These are phyloP conservation scores for Gallinago undulata DNA, from an alignment of 2,113 vertebrate species.

Conservation along the genomic window DNA sequence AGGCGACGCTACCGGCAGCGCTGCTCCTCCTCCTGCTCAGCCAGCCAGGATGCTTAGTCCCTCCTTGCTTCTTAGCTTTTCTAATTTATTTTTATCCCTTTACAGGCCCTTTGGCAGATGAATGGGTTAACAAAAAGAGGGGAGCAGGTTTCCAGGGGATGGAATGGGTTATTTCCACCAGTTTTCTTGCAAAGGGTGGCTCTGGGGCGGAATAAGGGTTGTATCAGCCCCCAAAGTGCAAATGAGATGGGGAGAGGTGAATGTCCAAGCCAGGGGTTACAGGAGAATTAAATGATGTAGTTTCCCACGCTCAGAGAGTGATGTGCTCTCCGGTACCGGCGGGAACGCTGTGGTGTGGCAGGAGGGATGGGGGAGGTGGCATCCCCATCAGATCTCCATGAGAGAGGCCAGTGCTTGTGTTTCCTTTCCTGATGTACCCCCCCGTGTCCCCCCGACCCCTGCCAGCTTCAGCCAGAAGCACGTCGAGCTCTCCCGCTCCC, in stretches of 20 bases:
- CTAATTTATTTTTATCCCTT: background rate
- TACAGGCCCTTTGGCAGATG: background rate
- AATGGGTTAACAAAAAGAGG: background rate
- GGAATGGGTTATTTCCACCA: background rate
- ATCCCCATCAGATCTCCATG: background rate
- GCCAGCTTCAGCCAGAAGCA: background rate
- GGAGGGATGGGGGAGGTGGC: background rate
- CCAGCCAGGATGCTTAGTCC: background rate
- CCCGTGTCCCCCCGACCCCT: accelerated
- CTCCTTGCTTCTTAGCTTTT: background rate
- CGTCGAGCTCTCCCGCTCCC: accelerated
- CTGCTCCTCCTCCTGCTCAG: background rate
- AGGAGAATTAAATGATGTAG: background rate
- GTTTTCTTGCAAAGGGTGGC: background rate
- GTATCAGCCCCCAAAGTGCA: background rate
- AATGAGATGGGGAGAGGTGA: background rate
- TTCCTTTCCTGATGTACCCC: background rate
- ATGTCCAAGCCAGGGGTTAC: background rate
- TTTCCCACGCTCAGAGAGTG: accelerated
- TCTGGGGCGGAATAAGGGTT: background rate
- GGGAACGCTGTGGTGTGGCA: background rate
- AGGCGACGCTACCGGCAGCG: background rate
- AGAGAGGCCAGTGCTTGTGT: background rate
- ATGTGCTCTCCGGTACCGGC: background rate
- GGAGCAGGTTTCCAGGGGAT: background rate